These are phyloP conservation scores for Melanotaenia pygmaea DNA, from an alignment of 2,797 vertebrate genomes.

Conservation along the genomic window DNA sequence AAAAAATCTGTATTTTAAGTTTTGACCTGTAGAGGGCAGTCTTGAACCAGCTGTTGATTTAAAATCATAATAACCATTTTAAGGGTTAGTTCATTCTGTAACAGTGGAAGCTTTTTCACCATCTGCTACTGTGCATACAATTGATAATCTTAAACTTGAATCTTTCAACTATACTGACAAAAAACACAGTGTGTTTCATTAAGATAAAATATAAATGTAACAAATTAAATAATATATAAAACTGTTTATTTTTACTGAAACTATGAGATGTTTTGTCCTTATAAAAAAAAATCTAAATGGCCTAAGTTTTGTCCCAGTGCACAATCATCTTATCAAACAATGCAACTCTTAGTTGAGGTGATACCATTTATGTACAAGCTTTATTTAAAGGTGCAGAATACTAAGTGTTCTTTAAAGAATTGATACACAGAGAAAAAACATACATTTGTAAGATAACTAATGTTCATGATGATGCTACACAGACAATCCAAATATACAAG, in stretches of 20 bases:
- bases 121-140: too few species aligned
- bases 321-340: conserved; percentile 22
- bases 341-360: neutral
- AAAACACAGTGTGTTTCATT: neutral
- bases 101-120: neutral
- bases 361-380: neutral
- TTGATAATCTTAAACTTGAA: too few species aligned
- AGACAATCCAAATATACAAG: conserved; percentile 42
- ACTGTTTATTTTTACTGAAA: conserved; percentile 1
- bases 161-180: neutral
- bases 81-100: neutral
- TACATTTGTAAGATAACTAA: conserved; percentile 12
- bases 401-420: conserved; percentile 8
- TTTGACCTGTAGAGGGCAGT: conserved; percentile 35
- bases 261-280: neutral
- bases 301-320: neutral
- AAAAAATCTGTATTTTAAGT: conserved; percentile 10
- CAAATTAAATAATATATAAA: conserved; percentile 19
- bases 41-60: neutral
- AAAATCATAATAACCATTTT: neutral
- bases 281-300: neutral
- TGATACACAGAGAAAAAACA: conserved; percentile 2
- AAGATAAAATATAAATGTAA: too few species aligned
- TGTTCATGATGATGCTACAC: conserved; percentile 15
- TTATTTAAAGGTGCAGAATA: conserved; percentile 25